These are phyloP conservation scores for Leptinotarsa lineolata DNA, from an alignment of 1,140 invertebrate genomes.

Conservation along the genomic window DNA sequence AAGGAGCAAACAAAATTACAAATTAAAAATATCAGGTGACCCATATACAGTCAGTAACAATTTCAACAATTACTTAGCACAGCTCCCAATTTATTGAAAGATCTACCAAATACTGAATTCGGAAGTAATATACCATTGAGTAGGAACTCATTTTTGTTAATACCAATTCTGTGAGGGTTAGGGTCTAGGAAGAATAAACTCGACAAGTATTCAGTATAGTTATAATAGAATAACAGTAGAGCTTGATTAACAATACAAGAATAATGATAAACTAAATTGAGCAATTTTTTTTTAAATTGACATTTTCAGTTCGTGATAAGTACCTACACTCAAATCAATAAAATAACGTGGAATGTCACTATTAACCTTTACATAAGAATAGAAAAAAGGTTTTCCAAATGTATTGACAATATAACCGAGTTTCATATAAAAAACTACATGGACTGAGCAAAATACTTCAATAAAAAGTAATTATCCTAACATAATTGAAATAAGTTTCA, in stretches of 20 bases:
- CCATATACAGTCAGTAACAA: constrained; percentile 14
- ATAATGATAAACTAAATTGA: constrained; percentile 23
- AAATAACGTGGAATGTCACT: constrained; percentile 12
- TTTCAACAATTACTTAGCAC: background rate
- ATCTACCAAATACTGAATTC: background rate
- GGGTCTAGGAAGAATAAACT: no score
- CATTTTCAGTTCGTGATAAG: background rate
- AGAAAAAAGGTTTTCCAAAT: no score
- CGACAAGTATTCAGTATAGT: background rate
- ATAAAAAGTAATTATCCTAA: no score
- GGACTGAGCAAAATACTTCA: no score
- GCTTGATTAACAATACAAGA: background rate
- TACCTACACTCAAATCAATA: constrained; percentile 4
- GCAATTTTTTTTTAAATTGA: constrained; percentile 26
- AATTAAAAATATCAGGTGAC: background rate
- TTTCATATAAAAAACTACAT: background rate
- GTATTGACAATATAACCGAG: no score
- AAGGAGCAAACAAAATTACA: background rate
- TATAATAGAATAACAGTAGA: constrained; percentile 26
- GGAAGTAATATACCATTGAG: background rate
- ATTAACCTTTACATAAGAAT: background rate
- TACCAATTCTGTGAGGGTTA: no score
- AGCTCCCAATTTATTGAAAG: background rate
- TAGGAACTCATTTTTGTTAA: background rate
- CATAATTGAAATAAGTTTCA: no score